Evolutionary conservation across 2,888 invertebrate genomes (phyloP).

Genomic region (Ligdia adustata): DNA sequence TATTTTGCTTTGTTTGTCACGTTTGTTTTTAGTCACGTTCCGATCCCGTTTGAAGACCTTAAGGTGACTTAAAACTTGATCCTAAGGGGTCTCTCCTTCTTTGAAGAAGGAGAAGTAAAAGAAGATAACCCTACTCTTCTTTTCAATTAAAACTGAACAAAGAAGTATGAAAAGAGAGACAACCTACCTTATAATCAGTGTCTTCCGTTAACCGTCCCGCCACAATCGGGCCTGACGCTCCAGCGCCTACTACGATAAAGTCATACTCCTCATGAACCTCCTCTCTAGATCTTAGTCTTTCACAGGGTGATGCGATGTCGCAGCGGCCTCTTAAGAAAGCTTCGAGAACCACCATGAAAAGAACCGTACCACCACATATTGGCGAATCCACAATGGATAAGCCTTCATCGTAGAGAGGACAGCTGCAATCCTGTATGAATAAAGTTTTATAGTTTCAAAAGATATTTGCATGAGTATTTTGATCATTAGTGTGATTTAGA

Average conservation of each 20-base stretch:
- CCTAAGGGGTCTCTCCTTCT: too few relatives aligned
- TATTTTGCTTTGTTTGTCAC: too few relatives aligned
- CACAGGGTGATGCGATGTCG: slow-evolving; percentile 79
- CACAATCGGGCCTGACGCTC: slow-evolving; percentile 85
- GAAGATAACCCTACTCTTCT: too few relatives aligned
- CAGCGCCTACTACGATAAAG: slow-evolving; percentile 86
- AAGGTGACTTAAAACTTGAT: too few relatives aligned
- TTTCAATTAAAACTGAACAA: too few relatives aligned
- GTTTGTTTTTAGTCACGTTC: too few relatives aligned
- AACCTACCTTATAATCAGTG: slow-evolving; percentile 28
- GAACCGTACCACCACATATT: slow-evolving; percentile 74
- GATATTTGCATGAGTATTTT: too few relatives aligned
- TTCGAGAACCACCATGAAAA: slow-evolving; percentile 86
- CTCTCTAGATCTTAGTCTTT: slow-evolving; percentile 70
- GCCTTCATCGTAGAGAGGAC: slow-evolving; percentile 74
- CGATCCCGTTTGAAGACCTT: too few relatives aligned
- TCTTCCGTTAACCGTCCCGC: slow-evolving; percentile 85
- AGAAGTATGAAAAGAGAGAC: too few relatives aligned
- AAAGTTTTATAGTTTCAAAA: too few relatives aligned
- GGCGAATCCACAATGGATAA: slow-evolving; percentile 79
- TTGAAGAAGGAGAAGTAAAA: too few relatives aligned
- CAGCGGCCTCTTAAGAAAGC: slow-evolving; percentile 81
- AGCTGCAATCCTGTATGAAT: slow-evolving; percentile 69
- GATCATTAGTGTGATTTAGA: too few relatives aligned
- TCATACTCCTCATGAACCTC: slow-evolving; percentile 77